A percentile compares a stretch with the other conserved stretches of the same genome.
phyloP scores from a whole-genome alignment of 2,888 invertebrate genomes.

The Fabriciana adippe region DNA sequence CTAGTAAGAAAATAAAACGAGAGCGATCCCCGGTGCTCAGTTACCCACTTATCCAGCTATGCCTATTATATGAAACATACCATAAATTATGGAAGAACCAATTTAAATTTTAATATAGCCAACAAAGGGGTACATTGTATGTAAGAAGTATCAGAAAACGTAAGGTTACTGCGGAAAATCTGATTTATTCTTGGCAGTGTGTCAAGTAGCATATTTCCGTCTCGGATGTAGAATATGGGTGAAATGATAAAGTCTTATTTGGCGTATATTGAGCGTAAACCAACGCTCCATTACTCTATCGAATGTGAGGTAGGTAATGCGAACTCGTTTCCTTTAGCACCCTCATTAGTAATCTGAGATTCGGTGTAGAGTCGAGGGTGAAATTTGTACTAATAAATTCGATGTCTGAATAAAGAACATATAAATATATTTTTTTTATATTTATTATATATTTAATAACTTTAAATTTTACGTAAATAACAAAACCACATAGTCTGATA shows the following conservation, averaged over 20 bases:
- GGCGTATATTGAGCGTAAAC: conserved; percentile 63
- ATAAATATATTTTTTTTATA: background rate
- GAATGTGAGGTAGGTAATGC: conserved; percentile 40
- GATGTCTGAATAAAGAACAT: conserved; percentile 6
- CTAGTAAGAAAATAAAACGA: background rate
- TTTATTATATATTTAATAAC: background rate
- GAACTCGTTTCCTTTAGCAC: conserved; percentile 36
- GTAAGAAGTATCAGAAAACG: conserved; percentile 37
- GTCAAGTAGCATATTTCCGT: conserved; percentile 68
- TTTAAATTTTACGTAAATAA: background rate
- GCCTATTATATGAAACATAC: conserved; percentile 12
- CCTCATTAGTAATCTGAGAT: conserved; percentile 42
- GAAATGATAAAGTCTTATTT: conserved; percentile 68
- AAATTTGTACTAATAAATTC: conserved; percentile 34
- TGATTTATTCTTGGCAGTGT: conserved; percentile 74
- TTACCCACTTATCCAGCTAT: conserved; percentile 1
- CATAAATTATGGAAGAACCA: conserved; percentile 17
- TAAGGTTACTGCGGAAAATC: conserved; percentile 51
- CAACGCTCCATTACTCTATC: conserved; percentile 53
- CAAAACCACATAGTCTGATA: too few relatives aligned
- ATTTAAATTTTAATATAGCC: conserved; percentile 39
- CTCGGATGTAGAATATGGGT: conserved; percentile 64
- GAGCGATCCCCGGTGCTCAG: conserved; percentile 1
- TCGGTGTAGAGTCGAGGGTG: conserved; percentile 34
- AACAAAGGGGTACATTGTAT: conserved; percentile 36